Conservation (phyloP, 2,797 vertebrate genomes). For the Amblyraja radiata region DNA sequence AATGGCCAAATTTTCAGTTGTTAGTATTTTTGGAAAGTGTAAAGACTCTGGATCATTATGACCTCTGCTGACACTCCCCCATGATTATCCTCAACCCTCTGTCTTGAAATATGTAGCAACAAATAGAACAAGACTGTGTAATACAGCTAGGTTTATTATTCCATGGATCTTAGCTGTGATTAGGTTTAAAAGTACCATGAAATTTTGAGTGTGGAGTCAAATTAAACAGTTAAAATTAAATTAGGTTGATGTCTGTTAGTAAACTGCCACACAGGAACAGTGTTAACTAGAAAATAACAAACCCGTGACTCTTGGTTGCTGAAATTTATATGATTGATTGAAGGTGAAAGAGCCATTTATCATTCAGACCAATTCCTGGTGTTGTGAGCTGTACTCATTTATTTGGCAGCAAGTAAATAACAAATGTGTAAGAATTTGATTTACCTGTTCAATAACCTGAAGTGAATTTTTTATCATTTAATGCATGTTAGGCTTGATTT, state of each 20-base stretch:
- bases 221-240: not conserved
- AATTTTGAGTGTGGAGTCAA: not conserved
- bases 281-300: not conserved
- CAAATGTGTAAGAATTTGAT: not conserved
- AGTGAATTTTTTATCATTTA: not conserved
- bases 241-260: not conserved
- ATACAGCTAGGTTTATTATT: not conserved
- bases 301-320: not conserved
- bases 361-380: too few relatives aligned
- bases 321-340: not conserved
- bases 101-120: not conserved
- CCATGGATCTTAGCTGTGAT: constrained; percentile 5
- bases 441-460: not conserved
- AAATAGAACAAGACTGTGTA: not conserved
- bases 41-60: not conserved
- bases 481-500: not conserved
- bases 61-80: not conserved
- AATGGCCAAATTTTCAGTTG: not conserved
- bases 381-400: not conserved
- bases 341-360: not conserved
- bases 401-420: not conserved
- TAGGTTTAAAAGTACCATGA: not conserved
- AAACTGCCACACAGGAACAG: not conserved
- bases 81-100: not conserved
- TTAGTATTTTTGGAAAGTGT: not conserved